A percentile compares a stretch with the other conserved stretches of the same genome.
Conservation (phyloP, 2,888 invertebrate species). For the Seira sanloemensis region DNA sequence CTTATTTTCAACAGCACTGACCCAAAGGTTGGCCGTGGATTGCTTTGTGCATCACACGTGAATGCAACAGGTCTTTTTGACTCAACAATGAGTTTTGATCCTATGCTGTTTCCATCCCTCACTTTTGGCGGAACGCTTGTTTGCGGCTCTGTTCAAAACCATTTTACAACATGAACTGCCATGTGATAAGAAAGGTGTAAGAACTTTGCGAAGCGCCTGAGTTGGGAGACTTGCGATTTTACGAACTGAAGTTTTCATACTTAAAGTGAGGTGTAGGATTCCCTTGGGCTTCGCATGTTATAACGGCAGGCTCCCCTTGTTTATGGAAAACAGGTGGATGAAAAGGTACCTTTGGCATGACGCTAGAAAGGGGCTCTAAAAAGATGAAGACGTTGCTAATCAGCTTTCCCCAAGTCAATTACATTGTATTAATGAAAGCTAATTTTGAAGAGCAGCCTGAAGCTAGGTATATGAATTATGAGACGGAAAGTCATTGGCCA, state of each 20-base stretch:
- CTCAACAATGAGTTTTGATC: slow-evolving; percentile 64
- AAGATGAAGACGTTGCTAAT: too few species aligned
- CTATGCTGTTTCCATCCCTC: slow-evolving; percentile 69
- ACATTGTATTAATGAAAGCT: neutral
- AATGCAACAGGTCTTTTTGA: slow-evolving; percentile 62
- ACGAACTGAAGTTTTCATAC: too few species aligned
- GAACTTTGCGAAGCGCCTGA: too few species aligned
- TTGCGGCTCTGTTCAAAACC: slow-evolving; percentile 64
- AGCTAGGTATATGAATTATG: neutral
- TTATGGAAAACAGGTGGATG: slow-evolving; percentile 56
- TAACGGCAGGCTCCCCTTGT: slow-evolving; percentile 61
- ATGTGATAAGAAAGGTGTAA: too few species aligned
- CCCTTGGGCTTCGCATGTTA: slow-evolving; percentile 68
- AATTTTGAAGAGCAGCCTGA: neutral
- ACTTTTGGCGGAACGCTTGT: slow-evolving; percentile 70
- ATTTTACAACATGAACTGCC: too few species aligned
- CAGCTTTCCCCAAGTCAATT: too few species aligned
- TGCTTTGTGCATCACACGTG: slow-evolving; percentile 73
- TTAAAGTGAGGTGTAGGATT: slow-evolving; percentile 61
- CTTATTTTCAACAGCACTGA: slow-evolving; percentile 44
- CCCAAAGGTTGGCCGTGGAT: slow-evolving; percentile 71
- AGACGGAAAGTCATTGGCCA: slow-evolving; percentile 28
- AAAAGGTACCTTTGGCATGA: slow-evolving; percentile 67
- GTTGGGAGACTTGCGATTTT: slow-evolving; percentile 28
- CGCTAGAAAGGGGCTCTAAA: slow-evolving; percentile 68